phyloP scores from a whole-genome alignment of 2,113 vertebrate species.

The Hypanus sabinus region DNA sequence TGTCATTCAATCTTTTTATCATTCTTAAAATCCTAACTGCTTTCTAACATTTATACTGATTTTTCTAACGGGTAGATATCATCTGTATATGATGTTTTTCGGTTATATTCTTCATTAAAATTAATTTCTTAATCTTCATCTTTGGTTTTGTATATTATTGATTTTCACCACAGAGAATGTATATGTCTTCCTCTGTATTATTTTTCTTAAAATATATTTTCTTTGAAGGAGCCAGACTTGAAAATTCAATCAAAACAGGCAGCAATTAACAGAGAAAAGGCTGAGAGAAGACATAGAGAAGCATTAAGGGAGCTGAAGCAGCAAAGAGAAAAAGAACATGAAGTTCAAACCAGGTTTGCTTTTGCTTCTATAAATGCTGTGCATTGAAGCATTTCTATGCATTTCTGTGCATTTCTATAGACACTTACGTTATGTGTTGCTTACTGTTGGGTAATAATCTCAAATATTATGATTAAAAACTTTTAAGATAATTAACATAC shows the following conservation, averaged over 20 bases:
- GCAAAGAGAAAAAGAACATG: slow-evolving; percentile 59
- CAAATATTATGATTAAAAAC: neutral
- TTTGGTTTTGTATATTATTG: neutral
- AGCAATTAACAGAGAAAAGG: slow-evolving; percentile 65
- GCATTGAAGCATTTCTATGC: too few relatives aligned
- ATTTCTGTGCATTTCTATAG: neutral
- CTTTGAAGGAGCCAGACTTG: slow-evolving; percentile 62
- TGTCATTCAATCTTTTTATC: too few relatives aligned
- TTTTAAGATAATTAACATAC: too few relatives aligned
- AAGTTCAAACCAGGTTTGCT: slow-evolving; percentile 61
- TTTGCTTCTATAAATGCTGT: neutral
- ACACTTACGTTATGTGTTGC: neutral
- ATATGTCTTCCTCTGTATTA: neutral
- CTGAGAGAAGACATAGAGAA: slow-evolving; percentile 69
- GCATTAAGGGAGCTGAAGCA: slow-evolving; percentile 74
- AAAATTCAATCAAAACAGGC: slow-evolving; percentile 58
- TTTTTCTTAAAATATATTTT: neutral
- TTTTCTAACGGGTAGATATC: too few relatives aligned
- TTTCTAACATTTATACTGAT: too few relatives aligned
- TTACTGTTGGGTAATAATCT: neutral
- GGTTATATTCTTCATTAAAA: neutral
- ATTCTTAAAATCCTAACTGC: too few relatives aligned
- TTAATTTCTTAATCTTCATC: neutral
- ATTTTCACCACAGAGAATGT: neutral
- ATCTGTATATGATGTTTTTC: too few relatives aligned